Evolutionary conservation across 2,888 invertebrate species (phyloP).

Genomic region (Schizaphis graminum): DNA sequence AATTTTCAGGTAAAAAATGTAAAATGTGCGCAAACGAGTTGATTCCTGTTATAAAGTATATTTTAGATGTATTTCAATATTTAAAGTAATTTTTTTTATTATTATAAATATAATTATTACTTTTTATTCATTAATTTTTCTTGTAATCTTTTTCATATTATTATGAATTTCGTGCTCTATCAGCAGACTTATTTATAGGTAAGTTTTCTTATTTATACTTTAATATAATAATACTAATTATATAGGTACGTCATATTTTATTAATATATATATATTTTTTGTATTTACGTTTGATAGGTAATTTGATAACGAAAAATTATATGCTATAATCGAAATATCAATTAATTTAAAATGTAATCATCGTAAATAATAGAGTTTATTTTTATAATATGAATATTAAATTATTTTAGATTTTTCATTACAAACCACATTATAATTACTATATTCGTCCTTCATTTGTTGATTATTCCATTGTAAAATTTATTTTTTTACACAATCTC

Average conservation of each 20-base stretch:
- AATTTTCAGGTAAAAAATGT: no score
- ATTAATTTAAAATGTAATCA: background rate
- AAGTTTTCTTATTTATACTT: background rate
- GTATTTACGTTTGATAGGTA: background rate
- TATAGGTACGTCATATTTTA: background rate
- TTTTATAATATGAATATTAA: background rate
- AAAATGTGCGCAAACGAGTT: no score
- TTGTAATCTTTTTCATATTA: background rate
- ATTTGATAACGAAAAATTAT: background rate
- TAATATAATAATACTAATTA: background rate
- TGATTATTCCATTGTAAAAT: background rate
- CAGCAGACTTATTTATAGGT: background rate
- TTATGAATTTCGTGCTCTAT: background rate
- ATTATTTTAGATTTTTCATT: background rate
- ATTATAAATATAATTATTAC: background rate
- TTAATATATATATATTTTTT: background rate
- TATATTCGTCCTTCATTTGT: background rate
- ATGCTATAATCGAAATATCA: background rate
- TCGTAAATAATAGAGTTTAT: background rate
- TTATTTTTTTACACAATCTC: background rate
- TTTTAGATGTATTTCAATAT: background rate
- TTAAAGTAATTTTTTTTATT: background rate
- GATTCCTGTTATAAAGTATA: background rate
- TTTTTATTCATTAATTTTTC: background rate
- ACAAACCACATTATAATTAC: background rate